Conservation (phyloP, 1,140 invertebrate genomes). For the Drosophila paulistorum region DNA sequence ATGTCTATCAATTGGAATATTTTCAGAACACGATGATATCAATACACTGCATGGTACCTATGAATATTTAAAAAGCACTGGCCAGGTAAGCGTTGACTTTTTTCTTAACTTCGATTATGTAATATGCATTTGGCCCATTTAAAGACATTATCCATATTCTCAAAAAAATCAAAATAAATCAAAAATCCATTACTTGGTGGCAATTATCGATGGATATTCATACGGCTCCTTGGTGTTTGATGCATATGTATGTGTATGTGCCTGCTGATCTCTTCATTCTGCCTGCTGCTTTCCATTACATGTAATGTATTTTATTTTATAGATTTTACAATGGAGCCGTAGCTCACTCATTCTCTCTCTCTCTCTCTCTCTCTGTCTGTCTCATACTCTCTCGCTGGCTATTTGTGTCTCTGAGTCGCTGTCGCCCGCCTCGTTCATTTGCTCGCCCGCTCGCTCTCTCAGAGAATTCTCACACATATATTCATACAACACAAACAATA, state of each 20-base stretch:
- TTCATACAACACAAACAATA: constrained; percentile 60
- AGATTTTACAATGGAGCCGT: background rate
- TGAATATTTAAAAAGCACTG: constrained; percentile 81
- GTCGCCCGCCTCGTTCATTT: no score
- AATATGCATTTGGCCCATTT: constrained; percentile 33
- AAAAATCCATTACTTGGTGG: constrained; percentile 53
- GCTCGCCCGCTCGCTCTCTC: constrained; percentile 22
- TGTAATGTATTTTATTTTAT: constrained; percentile 19
- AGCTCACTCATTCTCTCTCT: constrained; percentile 21
- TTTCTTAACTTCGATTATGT: constrained; percentile 11
- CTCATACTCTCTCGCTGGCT: constrained; percentile 15
- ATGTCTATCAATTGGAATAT: background rate
- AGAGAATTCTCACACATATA: constrained; percentile 27
- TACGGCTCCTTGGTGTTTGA: constrained; percentile 74
- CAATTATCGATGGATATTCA: constrained; percentile 36
- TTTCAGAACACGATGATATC: constrained; percentile 78
- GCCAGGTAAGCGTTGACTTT: constrained; percentile 66
- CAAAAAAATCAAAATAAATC: background rate
- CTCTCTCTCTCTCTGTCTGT: background rate
- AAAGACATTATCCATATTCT: constrained; percentile 58
- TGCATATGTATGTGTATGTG: constrained; percentile 29
- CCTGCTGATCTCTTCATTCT: constrained; percentile 23
- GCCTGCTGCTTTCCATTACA: constrained; percentile 16
- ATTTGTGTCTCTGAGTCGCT: constrained; percentile 5
- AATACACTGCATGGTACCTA: constrained; percentile 80